Evolutionary conservation across 2,113 vertebrate species (phyloP), one percentile per base, ranked within the genome.

Genomic region (Bubo scandiacus): DNA sequence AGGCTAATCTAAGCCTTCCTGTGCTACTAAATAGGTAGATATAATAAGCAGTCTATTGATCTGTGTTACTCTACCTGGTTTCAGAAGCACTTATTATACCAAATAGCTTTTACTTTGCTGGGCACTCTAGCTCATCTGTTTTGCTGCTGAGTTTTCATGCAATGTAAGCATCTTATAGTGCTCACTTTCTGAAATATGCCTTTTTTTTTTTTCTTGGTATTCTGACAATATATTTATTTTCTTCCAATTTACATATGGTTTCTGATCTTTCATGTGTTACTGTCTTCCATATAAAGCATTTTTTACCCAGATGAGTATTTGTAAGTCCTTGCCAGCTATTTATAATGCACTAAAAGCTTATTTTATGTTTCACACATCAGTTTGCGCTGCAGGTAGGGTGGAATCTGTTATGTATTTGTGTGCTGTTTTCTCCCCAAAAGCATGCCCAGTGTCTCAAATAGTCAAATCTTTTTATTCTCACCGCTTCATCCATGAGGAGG

Each of bases 321-420:
- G 3, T 30, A 67, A 86, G 45, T 86, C 74, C 59, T 92, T 93
- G 74, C n/a, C 66, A 86, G 42, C 51, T 94, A 61, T 92, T 94
- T 80, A 70, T 90, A 83, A 93, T 67, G 93, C 75, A 83, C 62
- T 82, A 27, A 93, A 96, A 93, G 23, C 55, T 51, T 61, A 10
- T 92, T 94, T 94, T 95, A 88, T 88, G 54, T 96, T 90, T 95
- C 49, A 58, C 55, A 80, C 45, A 43, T 77, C 79, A 74, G 61
- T 95, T 95, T 94, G 32, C 42, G 43, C 55, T 90, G 92, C 71
- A 92, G 87, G 81, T 92, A 65, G 58, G 32, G n/a, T 92, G 26
- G 79, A 78, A 90, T 86, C 47, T 66, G 49, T 81, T 86, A 47
- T 3, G 29, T 71, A 55, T 82, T 55, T 75, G 3, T 79, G 40